phyloP scores from a whole-genome alignment of 2,113 vertebrate species.

The Alligator mississippiensis region DNA sequence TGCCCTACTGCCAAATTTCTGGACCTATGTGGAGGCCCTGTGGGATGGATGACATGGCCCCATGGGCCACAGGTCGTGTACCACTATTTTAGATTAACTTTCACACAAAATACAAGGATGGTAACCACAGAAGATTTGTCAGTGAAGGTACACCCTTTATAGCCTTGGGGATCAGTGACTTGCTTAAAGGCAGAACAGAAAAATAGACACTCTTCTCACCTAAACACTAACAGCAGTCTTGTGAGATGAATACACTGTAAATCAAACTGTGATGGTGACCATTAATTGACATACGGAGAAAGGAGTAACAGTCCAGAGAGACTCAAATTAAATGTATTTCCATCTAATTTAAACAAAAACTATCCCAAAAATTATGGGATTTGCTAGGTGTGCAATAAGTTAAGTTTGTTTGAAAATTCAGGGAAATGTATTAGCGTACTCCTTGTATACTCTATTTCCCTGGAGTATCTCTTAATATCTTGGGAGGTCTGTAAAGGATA shows the following conservation, averaged over 20 bases:
- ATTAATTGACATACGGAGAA: not conserved
- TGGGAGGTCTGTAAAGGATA: slow-evolving; percentile 16
- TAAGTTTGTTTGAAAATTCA: not conserved
- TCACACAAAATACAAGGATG: not conserved
- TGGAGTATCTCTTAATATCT: not conserved
- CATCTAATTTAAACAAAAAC: not conserved
- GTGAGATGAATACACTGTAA: not conserved
- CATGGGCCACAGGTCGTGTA: no score
- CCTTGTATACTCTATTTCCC: not conserved
- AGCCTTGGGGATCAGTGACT: rapidly evolving
- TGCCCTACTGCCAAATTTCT: no score
- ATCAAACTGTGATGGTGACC: not conserved
- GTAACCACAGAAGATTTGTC: not conserved
- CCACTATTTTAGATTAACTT: not conserved
- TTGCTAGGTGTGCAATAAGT: not conserved
- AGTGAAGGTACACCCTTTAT: not conserved
- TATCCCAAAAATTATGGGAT: not conserved
- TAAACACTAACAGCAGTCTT: not conserved
- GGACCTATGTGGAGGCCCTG: no score
- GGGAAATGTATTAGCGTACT: rapidly evolving
- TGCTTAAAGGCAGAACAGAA: not conserved
- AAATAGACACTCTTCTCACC: not conserved
- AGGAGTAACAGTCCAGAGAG: not conserved
- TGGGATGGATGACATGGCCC: no score
- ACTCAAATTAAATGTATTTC: not conserved